Conservation (phyloP, 2,888 invertebrate species). For the Podotricha telesiphe region DNA sequence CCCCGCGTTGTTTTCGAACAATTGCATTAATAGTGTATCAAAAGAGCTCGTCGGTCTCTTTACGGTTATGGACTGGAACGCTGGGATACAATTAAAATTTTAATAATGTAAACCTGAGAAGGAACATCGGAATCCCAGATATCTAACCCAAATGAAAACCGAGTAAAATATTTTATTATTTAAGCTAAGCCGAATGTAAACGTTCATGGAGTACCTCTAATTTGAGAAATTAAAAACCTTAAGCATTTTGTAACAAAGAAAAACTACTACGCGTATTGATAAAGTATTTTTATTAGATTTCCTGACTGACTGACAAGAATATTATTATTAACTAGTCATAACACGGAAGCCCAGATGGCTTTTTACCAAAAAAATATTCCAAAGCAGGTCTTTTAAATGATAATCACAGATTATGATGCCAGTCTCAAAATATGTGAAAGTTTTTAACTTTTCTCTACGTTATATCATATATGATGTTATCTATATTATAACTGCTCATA, state of each 20-base stretch:
- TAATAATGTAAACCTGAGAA: conserved; percentile 72
- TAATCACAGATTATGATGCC: neutral
- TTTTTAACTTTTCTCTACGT: neutral
- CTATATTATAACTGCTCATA: neutral
- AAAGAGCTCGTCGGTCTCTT: conserved; percentile 72
- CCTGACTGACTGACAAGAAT: too few species aligned
- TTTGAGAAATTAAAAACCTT: neutral
- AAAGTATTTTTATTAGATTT: neutral
- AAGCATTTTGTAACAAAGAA: neutral
- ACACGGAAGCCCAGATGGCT: too few species aligned
- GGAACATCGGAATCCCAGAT: conserved; percentile 59
- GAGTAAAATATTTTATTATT: conserved; percentile 17
- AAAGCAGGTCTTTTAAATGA: neutral
- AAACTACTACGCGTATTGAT: neutral
- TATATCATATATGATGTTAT: neutral
- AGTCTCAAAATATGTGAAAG: neutral
- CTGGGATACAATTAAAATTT: conserved; percentile 75
- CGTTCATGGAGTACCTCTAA: neutral
- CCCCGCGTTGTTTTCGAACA: conserved; percentile 77
- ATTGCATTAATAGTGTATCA: conserved; percentile 83
- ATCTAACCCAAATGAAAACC: conserved; percentile 43
- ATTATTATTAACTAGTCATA: too few species aligned
- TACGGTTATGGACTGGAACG: conserved; percentile 67
- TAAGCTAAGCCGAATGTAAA: neutral
- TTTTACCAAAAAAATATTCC: too few species aligned